Evolutionary conservation across 2,113 vertebrate species (phyloP), one percentile per base, ranked within the genome.

Genomic region (Pogona vitticeps): DNA sequence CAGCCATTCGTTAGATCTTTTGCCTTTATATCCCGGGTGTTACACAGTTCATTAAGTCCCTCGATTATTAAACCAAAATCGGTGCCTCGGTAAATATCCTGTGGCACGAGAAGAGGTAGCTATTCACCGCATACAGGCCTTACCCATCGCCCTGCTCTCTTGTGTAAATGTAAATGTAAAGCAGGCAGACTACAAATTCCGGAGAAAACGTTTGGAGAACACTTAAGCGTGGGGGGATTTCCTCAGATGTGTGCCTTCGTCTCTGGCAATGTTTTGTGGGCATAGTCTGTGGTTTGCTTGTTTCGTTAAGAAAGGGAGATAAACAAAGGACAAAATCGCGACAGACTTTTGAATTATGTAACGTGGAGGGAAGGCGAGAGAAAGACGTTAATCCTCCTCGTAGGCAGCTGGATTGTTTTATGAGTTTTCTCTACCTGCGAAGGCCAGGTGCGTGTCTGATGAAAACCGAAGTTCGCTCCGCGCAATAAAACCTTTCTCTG

Each of bases 401-500:
- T 18, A 36, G 33, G 0, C 23, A 12, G 0, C 40, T 9, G 56
- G 28, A 38, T 76, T 28, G 26, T 42, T 46, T 67, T 42, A 28
- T 65, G 9, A 72, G 1, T 18, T 36, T 78, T 46, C 23, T 85
- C 42, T 36, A 38, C 61, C 36, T 61, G 77, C 28, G 59, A 86
- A 73, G 67, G 13, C 20, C 33, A 68, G 46, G 26, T 56, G 14
- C 40, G 46, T 40, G 23, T 21, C 52, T 42, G 38, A 1, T 36
- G 46, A 71, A 93, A 87, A 88, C 33, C 89, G 90, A 89, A 80
- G 77, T 75, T 91, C 76, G 76, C 92, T 91, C 80, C 63, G 83
- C 15, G 72, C 76, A 86, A 9, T 2, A 81, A 92, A 6, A 1
- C 8, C 2, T 65, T 65, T 65, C 23, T 4, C n/a, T n/a, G n/a